A percentile compares a stretch with the other conserved stretches of the same genome.
Conservation (phyloP, 2,113 vertebrate species). For the Danionella cerebrum region DNA sequence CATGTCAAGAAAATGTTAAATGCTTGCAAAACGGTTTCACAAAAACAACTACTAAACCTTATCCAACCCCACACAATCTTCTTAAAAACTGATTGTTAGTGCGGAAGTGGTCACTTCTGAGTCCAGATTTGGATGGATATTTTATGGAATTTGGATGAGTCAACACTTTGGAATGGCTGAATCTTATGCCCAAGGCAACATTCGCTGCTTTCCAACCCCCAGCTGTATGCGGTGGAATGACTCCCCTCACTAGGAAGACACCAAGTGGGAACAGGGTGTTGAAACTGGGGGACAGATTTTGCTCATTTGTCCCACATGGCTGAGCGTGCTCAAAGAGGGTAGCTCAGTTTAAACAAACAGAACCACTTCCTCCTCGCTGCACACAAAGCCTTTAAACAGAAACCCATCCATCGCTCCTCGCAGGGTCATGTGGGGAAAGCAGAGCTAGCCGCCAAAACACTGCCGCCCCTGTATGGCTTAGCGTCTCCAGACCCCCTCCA, state of each 20-base stretch:
- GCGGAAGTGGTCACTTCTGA: not conserved
- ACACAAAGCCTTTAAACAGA: slow-evolving; percentile 57
- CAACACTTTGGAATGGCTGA: not conserved
- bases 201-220: not conserved
- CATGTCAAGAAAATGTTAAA: too few relatives aligned
- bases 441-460: slow-evolving; percentile 18
- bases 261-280: not conserved
- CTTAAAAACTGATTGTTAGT: not conserved
- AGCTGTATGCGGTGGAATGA: not conserved
- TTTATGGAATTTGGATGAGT: slow-evolving; percentile 20
- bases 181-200: not conserved
- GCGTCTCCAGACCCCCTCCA: not conserved
- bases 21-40: too few relatives aligned
- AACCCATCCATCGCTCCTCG: slow-evolving; percentile 39
- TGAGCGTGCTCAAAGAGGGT: slow-evolving; percentile 36
- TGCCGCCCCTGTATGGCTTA: not conserved
- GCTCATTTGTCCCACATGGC: slow-evolving; percentile 38
- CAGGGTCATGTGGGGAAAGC: slow-evolving; percentile 27
- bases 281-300: slow-evolving; percentile 11
- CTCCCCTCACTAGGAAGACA: not conserved
- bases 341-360: slow-evolving; percentile 64
- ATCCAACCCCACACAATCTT: not conserved
- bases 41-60: too few relatives aligned
- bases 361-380: slow-evolving; percentile 64
- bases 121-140: not conserved